These are phyloP conservation scores for Platysteira castanea DNA, from an alignment of 2,113 vertebrate species.

Conservation along the genomic window DNA sequence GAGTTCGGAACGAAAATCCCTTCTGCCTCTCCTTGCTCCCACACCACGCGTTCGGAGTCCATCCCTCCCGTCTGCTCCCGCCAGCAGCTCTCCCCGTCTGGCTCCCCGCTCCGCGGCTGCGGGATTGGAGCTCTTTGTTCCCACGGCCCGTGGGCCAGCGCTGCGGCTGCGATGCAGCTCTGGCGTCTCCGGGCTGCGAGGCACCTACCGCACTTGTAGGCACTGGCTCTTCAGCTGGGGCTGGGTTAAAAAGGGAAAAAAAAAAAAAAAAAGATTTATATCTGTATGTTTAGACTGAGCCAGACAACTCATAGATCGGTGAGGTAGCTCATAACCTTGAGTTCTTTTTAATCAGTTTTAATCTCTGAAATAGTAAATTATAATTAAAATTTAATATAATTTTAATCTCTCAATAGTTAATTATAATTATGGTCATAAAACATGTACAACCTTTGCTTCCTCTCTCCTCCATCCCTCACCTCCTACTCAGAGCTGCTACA, in stretches of 20 bases:
- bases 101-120: neutral
- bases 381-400: slow-evolving; percentile 34
- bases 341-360: neutral
- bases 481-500: neutral
- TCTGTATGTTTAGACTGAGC: neutral
- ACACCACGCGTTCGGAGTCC: neutral
- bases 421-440: slow-evolving; percentile 49
- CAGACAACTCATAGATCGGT: neutral
- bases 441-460: neutral
- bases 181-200: neutral
- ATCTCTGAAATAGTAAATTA: slow-evolving; percentile 28
- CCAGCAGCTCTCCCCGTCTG: neutral
- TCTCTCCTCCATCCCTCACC: neutral
- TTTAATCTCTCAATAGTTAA: slow-evolving; percentile 20
- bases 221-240: neutral
- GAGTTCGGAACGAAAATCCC: neutral
- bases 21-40: neutral
- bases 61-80: neutral
- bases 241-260: neutral
- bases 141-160: neutral
- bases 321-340: slow-evolving; percentile 1
- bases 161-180: neutral
- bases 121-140: slow-evolving; percentile 28
- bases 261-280: neutral
- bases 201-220: neutral